Percentiles rank a stretch among this genome's conserved stretches.
Conservation (phyloP, 2,113 vertebrate genomes). For the Tylochromis polylepis region DNA sequence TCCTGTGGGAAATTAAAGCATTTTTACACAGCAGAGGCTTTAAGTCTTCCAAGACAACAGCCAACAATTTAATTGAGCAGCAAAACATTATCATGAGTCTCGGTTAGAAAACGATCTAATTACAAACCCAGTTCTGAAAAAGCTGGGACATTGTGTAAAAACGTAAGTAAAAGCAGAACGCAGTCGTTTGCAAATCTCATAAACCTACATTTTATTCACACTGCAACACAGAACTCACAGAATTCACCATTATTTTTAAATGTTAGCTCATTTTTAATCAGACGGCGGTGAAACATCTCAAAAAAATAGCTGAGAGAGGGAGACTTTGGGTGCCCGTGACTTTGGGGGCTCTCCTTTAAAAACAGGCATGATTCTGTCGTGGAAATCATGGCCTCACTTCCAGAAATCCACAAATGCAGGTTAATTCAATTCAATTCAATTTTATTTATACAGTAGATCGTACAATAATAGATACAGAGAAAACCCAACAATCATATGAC, state of each 20-base stretch:
- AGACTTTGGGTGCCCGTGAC: not conserved
- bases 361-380: not conserved
- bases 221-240: not conserved
- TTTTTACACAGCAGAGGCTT: not conserved
- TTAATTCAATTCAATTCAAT: too few relatives aligned
- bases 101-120: not conserved
- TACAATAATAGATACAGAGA: too few relatives aligned
- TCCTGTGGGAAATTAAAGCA: not conserved
- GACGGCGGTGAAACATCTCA: not conserved
- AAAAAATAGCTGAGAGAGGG: accelerated
- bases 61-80: not conserved
- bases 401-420: not conserved
- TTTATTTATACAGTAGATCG: too few relatives aligned
- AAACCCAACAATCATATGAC: too few relatives aligned
- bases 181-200: not conserved
- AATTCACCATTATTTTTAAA: not conserved
- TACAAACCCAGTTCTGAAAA: not conserved
- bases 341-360: accelerated
- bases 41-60: not conserved
- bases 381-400: accelerated
- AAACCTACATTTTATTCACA: accelerated
- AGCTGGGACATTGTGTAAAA: not conserved
- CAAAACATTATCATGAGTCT: not conserved
- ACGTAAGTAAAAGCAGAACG: not conserved
- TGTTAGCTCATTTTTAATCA: not conserved